Conservation (phyloP, 2,113 vertebrate species). For the Rhinoderma darwinii region DNA sequence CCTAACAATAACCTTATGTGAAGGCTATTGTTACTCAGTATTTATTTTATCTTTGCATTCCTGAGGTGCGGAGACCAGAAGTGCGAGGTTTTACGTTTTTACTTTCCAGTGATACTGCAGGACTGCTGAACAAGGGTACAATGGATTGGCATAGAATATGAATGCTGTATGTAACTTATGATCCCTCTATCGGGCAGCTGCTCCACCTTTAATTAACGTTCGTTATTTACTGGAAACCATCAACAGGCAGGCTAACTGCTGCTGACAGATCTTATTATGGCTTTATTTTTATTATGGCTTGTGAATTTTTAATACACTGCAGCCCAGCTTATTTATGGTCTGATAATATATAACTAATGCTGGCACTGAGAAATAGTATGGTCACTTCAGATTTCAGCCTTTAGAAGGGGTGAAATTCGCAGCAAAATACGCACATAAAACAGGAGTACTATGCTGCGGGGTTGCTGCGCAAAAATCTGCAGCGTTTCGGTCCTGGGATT, state of each 20-base stretch:
- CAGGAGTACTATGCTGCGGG: too few species aligned
- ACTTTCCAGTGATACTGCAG: not conserved
- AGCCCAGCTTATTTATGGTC: too few species aligned
- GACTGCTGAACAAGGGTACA: not conserved
- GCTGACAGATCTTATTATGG: not conserved
- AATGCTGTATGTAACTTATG: not conserved
- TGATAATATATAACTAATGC: too few species aligned
- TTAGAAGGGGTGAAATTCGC: too few species aligned
- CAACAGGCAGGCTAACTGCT: not conserved
- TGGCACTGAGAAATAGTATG: too few species aligned
- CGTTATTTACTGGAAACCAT: not conserved
- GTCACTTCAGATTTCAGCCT: too few species aligned
- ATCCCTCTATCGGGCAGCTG: not conserved
- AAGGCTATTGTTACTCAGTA: not conserved
- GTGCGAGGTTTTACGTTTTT: not conserved
- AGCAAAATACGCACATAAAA: too few species aligned
- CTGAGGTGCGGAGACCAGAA: conserved; percentile 28
- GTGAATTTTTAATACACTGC: too few species aligned
- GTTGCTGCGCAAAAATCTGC: too few species aligned
- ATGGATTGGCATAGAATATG: not conserved
- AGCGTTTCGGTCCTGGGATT: too few species aligned
- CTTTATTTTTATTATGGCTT: too few species aligned
- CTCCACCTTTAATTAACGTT: not conserved
- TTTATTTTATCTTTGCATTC: conserved; percentile 16
- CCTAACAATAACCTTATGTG: too few species aligned